A percentile compares a stretch with the other conserved stretches of the same genome.
Evolutionary conservation across 2,888 invertebrate species (phyloP).

Genomic region (Furcula furcula): DNA sequence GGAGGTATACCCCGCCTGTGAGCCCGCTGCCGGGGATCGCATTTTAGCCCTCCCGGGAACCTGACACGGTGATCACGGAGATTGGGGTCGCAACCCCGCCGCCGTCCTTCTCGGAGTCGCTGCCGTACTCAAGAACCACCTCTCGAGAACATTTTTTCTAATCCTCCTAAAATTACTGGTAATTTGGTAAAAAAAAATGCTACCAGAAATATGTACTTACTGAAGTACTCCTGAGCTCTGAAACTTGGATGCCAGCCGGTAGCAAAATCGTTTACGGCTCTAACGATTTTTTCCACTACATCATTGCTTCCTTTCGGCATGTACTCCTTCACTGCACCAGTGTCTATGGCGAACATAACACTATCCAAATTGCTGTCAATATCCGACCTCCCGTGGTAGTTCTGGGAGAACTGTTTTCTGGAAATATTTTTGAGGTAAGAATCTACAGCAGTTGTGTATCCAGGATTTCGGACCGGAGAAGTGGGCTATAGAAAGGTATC

Average conservation of each 20-base stretch:
- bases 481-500: too few species aligned
- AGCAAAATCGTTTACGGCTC: background rate
- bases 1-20: too few species aligned
- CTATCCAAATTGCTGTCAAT: constrained; percentile 10
- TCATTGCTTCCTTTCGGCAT: background rate
- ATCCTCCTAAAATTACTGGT: too few species aligned
- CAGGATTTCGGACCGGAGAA: too few species aligned
- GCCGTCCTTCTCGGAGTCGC: too few species aligned
- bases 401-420: constrained; percentile 18
- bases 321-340: constrained; percentile 3
- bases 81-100: too few species aligned
- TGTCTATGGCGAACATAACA: constrained; percentile 13
- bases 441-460: background rate
- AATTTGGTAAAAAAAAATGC: too few species aligned
- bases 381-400: constrained; percentile 12
- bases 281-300: constrained; percentile 4
- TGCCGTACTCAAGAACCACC: too few species aligned
- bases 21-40: too few species aligned
- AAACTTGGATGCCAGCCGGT: constrained; percentile 1
- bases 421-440: background rate
- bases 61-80: too few species aligned
- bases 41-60: too few species aligned
- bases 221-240: constrained; percentile 1
- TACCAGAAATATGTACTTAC: background rate
- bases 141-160: too few species aligned